Conservation (phyloP, 2,888 invertebrate species). For the Drosophila eohydei region DNA sequence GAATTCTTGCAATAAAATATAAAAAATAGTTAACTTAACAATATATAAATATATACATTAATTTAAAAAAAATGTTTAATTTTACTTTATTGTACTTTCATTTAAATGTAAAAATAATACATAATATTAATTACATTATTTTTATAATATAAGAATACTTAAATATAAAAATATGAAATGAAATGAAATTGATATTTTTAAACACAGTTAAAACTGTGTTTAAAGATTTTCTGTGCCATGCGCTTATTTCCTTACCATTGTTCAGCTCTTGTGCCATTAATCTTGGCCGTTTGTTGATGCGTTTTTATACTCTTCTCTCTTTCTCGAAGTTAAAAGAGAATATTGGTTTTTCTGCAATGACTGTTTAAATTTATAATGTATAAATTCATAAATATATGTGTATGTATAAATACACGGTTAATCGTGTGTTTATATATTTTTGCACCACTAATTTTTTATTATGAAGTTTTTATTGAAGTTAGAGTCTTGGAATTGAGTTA, state of each 20-base stretch:
- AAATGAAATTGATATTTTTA: background rate
- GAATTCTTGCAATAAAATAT: background rate
- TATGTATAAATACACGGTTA: too few species aligned
- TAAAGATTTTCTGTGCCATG: background rate
- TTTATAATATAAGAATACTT: background rate
- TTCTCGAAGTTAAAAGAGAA: background rate
- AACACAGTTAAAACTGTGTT: background rate
- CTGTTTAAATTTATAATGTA: too few species aligned
- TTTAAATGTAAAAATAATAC: background rate
- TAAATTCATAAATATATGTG: too few species aligned
- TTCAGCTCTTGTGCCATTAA: constrained; percentile 12
- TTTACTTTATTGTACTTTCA: too few species aligned
- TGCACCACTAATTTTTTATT: too few species aligned
- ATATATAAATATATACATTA: background rate
- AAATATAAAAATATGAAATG: background rate
- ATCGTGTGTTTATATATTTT: too few species aligned
- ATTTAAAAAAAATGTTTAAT: too few species aligned
- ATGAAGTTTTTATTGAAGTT: too few species aligned
- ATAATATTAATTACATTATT: background rate
- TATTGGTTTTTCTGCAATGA: background rate
- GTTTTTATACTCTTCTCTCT: background rate
- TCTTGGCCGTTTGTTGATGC: constrained; percentile 12
- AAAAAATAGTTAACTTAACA: background rate
- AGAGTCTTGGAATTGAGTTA: too few species aligned
- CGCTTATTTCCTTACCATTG: background rate